phyloP scores from a whole-genome alignment of 2,888 invertebrate species.

The Melanargia galathea region DNA sequence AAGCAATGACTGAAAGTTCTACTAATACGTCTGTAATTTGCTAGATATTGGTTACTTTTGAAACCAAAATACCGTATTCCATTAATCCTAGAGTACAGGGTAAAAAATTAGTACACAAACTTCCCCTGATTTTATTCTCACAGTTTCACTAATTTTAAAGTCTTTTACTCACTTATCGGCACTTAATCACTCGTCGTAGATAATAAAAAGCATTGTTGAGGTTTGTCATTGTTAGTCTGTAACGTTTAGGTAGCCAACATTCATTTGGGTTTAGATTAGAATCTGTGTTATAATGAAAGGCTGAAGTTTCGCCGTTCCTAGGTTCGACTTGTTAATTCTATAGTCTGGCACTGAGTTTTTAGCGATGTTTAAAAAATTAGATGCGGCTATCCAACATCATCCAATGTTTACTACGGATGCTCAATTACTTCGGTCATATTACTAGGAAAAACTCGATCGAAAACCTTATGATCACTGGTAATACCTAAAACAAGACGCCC shows the following conservation, averaged over 20 bases:
- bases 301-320: not conserved
- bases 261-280: conserved; percentile 67
- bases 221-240: conserved; percentile 69
- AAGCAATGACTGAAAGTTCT: conserved; percentile 68
- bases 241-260: conserved; percentile 61
- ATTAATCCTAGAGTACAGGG: conserved; percentile 81
- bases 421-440: no score
- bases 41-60: conserved; percentile 32
- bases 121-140: conserved; percentile 73
- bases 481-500: no score
- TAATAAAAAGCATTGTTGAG: conserved; percentile 70
- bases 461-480: no score
- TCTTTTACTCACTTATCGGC: conserved; percentile 75
- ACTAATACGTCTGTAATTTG: conserved; percentile 35
- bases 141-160: conserved; percentile 73
- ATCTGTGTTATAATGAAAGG: not conserved
- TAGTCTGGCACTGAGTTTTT: not conserved
- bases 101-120: conserved; percentile 79
- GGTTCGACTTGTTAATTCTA: not conserved
- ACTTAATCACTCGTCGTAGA: conserved; percentile 70
- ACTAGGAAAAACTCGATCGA: no score
- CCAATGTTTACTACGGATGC: no score
- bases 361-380: no score
- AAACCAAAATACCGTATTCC: conserved; percentile 51
- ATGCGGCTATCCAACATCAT: no score